Conservation (phyloP, 2,888 invertebrate species). For the Scaptomyza tumidula region DNA sequence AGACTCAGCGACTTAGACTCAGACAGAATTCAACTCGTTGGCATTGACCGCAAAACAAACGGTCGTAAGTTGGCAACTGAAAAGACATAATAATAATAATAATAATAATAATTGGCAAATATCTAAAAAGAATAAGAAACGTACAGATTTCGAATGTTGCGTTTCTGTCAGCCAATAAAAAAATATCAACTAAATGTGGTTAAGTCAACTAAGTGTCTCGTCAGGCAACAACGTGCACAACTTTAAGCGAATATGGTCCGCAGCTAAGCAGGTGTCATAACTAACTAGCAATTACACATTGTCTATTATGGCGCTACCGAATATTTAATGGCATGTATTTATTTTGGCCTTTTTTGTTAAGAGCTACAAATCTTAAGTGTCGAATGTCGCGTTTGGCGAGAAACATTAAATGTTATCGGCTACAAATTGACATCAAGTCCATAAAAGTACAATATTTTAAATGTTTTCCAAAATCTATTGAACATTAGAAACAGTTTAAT, state of each 20-base stretch:
- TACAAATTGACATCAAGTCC: conserved; percentile 43
- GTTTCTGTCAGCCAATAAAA: conserved; percentile 18
- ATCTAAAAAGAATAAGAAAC: conserved; percentile 37
- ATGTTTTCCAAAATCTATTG: no score
- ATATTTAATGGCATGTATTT: conserved; percentile 19
- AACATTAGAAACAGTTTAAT: no score
- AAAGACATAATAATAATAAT: conserved; percentile 1
- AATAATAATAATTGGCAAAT: conserved; percentile 29
- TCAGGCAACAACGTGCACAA: conserved; percentile 1
- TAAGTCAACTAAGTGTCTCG: background rate
- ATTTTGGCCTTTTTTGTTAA: conserved; percentile 1
- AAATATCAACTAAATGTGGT: conserved; percentile 25
- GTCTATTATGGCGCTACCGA: conserved; percentile 35
- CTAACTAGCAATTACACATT: conserved; percentile 59
- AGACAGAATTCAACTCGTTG: conserved; percentile 47
- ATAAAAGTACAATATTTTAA: conserved; percentile 26
- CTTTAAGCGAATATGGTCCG: conserved; percentile 26
- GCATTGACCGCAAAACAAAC: conserved; percentile 76
- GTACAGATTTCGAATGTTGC: conserved; percentile 13
- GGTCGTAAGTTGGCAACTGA: conserved; percentile 16
- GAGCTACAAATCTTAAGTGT: conserved; percentile 20
- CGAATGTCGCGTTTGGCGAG: conserved; percentile 11
- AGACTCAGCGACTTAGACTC: background rate
- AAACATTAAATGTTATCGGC: conserved; percentile 32
- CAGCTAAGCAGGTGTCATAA: conserved; percentile 69